Evolutionary conservation across 2,888 invertebrate genomes (phyloP).

Genomic region (Ormyrus pomaceus): DNA sequence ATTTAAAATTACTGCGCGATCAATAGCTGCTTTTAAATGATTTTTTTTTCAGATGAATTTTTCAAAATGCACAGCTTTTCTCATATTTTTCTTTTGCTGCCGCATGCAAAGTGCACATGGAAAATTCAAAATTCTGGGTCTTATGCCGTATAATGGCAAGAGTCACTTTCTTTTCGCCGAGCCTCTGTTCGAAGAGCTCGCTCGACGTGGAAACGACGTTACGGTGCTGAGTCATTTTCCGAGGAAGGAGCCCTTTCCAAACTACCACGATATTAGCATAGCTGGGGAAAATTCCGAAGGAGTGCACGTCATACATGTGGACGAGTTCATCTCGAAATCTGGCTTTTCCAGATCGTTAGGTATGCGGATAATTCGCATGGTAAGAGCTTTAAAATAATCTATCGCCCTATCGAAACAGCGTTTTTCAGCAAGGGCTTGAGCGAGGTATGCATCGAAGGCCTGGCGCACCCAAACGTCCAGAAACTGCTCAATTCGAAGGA

Average conservation of each 20-base stretch:
- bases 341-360: not conserved
- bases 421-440: constrained; percentile 30
- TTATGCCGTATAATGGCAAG: constrained; percentile 82
- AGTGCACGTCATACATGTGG: constrained; percentile 47
- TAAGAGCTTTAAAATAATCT: too few relatives aligned
- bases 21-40: too few relatives aligned
- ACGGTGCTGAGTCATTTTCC: constrained; percentile 83
- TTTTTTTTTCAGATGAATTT: constrained; percentile 35
- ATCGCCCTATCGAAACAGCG: not conserved
- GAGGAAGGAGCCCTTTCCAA: constrained; percentile 73
- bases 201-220: constrained; percentile 81
- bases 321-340: constrained; percentile 16
- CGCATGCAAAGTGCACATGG: not conserved
- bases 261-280: constrained; percentile 81
- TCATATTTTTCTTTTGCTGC: not conserved
- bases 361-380: not conserved
- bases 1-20: too few relatives aligned
- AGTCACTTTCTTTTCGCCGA: constrained; percentile 84
- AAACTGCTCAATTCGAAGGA: constrained; percentile 52
- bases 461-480: constrained; percentile 73
- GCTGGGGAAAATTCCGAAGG: constrained; percentile 7
- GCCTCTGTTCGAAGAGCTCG: constrained; percentile 79
- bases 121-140: constrained; percentile 78
- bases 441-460: constrained; percentile 70
- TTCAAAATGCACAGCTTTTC: not conserved